Conservation (phyloP, 1,140 invertebrate species). For the Drosophila pectinifera region DNA sequence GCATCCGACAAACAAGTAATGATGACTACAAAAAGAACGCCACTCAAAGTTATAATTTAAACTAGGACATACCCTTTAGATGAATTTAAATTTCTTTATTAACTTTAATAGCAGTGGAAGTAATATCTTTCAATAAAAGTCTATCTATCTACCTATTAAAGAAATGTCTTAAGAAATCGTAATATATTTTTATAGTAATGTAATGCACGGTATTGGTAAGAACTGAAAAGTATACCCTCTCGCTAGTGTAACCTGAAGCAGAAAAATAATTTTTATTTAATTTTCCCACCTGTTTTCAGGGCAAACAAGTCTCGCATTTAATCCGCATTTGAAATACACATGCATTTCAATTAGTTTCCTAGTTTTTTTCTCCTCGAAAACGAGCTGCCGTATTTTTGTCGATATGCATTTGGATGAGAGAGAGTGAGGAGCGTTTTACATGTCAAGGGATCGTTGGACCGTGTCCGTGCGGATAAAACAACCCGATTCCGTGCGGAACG, state of each 20-base stretch:
- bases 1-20: constrained; percentile 28
- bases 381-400: constrained; percentile 8
- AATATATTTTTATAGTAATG: no score
- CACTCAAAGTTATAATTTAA: neutral
- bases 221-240: neutral
- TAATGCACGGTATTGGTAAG: neutral
- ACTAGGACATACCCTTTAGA: neutral
- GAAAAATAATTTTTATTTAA: constrained; percentile 57
- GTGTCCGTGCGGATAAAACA: constrained; percentile 48
- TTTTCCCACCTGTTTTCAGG: constrained; percentile 61
- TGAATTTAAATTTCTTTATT: neutral
- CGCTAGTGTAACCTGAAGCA: neutral
- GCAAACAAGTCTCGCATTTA: constrained; percentile 62
- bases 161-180: no score
- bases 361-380: constrained; percentile 17
- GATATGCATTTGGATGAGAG: constrained; percentile 40
- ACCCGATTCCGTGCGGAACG: constrained; percentile 27
- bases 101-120: neutral
- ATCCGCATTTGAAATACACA: constrained; percentile 66
- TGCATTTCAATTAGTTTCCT: constrained; percentile 67
- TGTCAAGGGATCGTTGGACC: constrained; percentile 63
- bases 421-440: constrained; percentile 56
- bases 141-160: no score
- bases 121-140: no score
- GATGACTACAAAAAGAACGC: constrained; percentile 1